A percentile compares a stretch with the other conserved stretches of the same genome.
Conservation (phyloP, 2,113 vertebrate genomes). For the Scartelaos histophorus region DNA sequence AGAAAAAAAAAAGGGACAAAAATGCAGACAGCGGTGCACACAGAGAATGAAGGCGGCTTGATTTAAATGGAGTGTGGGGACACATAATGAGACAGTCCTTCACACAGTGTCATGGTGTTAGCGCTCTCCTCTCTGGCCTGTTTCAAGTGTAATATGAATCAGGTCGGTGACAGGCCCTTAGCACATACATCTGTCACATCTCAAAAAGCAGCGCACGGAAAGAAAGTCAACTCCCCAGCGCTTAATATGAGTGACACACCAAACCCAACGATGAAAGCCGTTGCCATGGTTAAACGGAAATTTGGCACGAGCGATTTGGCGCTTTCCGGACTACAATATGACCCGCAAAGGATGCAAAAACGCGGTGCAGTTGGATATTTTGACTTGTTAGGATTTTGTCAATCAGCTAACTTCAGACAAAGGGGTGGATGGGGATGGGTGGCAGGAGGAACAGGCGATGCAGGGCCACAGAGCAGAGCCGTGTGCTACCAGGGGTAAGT, state of each 20-base stretch:
- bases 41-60: constrained; percentile 37
- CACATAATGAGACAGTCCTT: constrained; percentile 73
- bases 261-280: constrained; percentile 13
- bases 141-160: constrained; percentile 69
- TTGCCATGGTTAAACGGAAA: constrained; percentile 2
- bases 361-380: background rate
- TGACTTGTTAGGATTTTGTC: background rate
- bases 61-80: constrained; percentile 74
- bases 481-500: constrained; percentile 88
- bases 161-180: constrained; percentile 50
- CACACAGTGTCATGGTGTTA: constrained; percentile 66
- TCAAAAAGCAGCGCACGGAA: constrained; percentile 41
- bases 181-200: constrained; percentile 48
- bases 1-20: constrained; percentile 17
- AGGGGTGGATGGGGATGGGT: background rate
- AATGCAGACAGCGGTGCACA: background rate
- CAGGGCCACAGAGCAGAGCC: constrained; percentile 82
- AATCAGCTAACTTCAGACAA: background rate
- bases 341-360: background rate
- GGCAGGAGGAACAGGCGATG: constrained; percentile 64
- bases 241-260: constrained; percentile 33
- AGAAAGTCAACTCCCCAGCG: constrained; percentile 27
- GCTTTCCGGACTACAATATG: background rate
- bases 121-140: constrained; percentile 58
- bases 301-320: constrained; percentile 11